Base-by-base conservation (phyloP, 1,140 invertebrate species). In the Cepaea nemoralis region DNA sequence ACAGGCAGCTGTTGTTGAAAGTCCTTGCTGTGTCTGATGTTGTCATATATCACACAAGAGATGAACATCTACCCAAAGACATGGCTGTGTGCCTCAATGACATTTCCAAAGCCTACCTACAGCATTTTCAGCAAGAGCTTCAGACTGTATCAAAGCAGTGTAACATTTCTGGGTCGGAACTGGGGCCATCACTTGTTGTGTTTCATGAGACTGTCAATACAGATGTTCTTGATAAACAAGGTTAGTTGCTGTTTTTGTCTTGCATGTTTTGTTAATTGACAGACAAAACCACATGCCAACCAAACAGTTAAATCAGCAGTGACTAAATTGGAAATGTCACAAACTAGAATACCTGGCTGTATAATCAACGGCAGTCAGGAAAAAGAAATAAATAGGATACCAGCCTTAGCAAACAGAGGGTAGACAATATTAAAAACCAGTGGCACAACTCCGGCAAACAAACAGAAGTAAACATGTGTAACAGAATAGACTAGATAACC, bases 191-290 rank as follows among this genome's bases (percentile, higher is more conserved):
- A 80, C 93, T 96, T 37, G 93, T 96, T 81, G 94, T 97, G 82
- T 95, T 96, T 91, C 95, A 97, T 89, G 96, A 96, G 91, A 96
- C 96, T 2, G 91, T 93, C 77, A 93, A 96, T 85, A 96, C 95
- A n/a, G 92, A 93, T 27, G 84, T 88, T 73, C 80, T 93, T 14
- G 50, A 55, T 22, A 79, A 66, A 74, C 45, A 84, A 85, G 87
- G 86, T 89, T 87, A 77, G 83, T 19, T 14, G 75, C 3, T 45
- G 42, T 45, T 45, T 45, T 8, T 45, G n/a, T n/a, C n/a, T n/a
- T n/a, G n/a, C n/a, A n/a, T n/a, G n/a, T n/a, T n/a, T n/a, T n/a
- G n/a, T n/a, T n/a, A n/a, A n/a, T n/a, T n/a, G n/a, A n/a, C n/a
- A n/a, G n/a, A n/a, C n/a, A n/a, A n/a, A n/a, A n/a, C n/a, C n/a